Base-by-base conservation (phyloP, 2,888 invertebrate genomes). In the Thecocarcelia acutangulata region DNA sequence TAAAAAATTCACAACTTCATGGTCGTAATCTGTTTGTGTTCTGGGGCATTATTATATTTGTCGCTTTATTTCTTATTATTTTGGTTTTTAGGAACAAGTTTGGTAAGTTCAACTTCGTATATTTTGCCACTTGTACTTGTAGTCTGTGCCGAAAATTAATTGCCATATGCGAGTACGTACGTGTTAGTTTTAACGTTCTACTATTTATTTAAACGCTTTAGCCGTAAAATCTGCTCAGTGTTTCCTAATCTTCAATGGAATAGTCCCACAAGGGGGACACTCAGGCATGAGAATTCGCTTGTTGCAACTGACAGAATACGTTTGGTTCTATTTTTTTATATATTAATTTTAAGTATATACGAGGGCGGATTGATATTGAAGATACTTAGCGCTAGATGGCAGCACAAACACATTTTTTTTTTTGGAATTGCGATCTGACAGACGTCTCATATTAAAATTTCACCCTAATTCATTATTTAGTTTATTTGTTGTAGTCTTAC, bases 171-270 rank as follows among this genome's bases (percentile, higher is more conserved):
- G n/a, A n/a, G 33, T 44, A 42, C 0, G 64, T 68, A 81, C 73
- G 81, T 77, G 77, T 56, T 48, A 15, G 44, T 44, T 58, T n/a
- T 63, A 68, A 73, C 63, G 73, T 77, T 74, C 59, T 79, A 5
- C 2, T 9, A 42, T 28, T 44, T 54, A 19, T 33, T 33, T 11
- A 37, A 58, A 46, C n/a, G 56, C 11, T 21, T 21, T 37, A n/a
- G 28, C 15, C 3, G 6, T 12, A 40, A 40, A 33, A 19, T 48
- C 12, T 37, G 9, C 17, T n/a, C 42, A 50, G 17, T 19, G 24
- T 9, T 11, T 1, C 12, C 3, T 40, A 28, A 56, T 56, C 48
- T 21, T 50, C 9, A 6, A 33, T 33, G 1, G 1, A 9, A 28
- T 28, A 28, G n/a, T n/a, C n/a, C n/a, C n/a, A n/a, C n/a, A 24